A percentile compares a stretch with the other conserved stretches of the same genome.
phyloP scores from a whole-genome alignment of 2,113 vertebrate genomes.

The Dolichallabes microphthalmus region DNA sequence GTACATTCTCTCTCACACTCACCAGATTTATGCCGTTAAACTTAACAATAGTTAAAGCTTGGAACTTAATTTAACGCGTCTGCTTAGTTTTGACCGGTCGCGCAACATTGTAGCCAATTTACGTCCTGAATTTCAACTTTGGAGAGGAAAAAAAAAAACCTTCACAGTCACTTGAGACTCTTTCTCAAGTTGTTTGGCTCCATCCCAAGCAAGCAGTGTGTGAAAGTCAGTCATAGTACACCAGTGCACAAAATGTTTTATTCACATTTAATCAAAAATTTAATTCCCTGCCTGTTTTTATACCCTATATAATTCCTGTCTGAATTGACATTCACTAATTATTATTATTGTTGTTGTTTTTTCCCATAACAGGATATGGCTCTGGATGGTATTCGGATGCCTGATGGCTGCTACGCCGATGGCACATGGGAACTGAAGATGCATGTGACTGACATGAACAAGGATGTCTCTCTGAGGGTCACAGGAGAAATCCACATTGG shows the following conservation, averaged over 20 bases:
- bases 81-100: background rate
- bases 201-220: background rate
- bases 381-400: constrained; percentile 98
- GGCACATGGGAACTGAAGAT: constrained; percentile 98
- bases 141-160: background rate
- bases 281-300: background rate
- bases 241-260: background rate
- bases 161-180: background rate
- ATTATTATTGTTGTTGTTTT: background rate
- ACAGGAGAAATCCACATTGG: constrained; percentile 97
- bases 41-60: background rate
- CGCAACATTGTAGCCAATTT: background rate
- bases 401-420: constrained; percentile 97
- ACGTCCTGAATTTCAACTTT: background rate
- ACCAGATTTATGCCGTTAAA: background rate
- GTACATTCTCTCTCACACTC: background rate
- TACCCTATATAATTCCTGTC: background rate
- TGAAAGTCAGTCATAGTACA: background rate
- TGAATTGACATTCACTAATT: background rate
- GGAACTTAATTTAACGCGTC: background rate
- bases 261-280: too few relatives aligned
- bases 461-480: constrained; percentile 91
- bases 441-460: constrained; percentile 91
- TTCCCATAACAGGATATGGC: constrained; percentile 77
- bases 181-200: background rate